Evolutionary conservation across 2,113 vertebrate genomes (phyloP), one percentile per base, ranked within the genome.

Genomic region (Tachycineta bicolor): DNA sequence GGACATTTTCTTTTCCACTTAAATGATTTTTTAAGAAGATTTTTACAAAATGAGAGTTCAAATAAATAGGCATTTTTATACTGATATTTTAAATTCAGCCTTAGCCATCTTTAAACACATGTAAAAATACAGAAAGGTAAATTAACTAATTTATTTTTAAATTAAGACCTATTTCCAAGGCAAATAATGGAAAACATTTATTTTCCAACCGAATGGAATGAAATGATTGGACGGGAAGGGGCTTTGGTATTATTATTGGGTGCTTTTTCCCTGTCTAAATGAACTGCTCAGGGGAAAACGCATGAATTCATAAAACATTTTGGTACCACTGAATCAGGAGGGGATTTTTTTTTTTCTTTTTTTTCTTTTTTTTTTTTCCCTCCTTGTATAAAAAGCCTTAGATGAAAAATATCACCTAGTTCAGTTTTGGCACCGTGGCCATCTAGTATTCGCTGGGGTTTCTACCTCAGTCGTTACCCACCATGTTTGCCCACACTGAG

Each of bases 71-170:
- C 21, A 47, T 67, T 93, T 96, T 96, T 75, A 78, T 67, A 84
- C 12, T 2, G 3, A 43, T 21, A 29, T 81, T 93, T 93, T 81
- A 68, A 92, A 78, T 81, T 92, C 69, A 31, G 14, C 1, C 1
- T 87, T 71, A 71, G 53, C 83, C 83, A 89, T 94, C 47, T 78
- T 94, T 87, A 93, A 96, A 92, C 80, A 87, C 73, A 89, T 89
- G 83, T 81, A 64, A 94, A 95, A 96, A 83, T 75, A 92, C 55
- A 89, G 76, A 93, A 94, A 94, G 56, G 76, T 97, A 94, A 93
- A 92, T 93, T 94, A 90, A 92, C 92, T 86, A 86, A 96, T 95
- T 95, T 94, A 90, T 96, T 97, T 95, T 95, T 84, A 92, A 94
- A 94, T 92, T 5, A 94, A 90, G 64, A 90, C 73, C 17, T 71